Evolutionary conservation across 2,888 invertebrate species (phyloP).

Genomic region (Heliothis peltigera): DNA sequence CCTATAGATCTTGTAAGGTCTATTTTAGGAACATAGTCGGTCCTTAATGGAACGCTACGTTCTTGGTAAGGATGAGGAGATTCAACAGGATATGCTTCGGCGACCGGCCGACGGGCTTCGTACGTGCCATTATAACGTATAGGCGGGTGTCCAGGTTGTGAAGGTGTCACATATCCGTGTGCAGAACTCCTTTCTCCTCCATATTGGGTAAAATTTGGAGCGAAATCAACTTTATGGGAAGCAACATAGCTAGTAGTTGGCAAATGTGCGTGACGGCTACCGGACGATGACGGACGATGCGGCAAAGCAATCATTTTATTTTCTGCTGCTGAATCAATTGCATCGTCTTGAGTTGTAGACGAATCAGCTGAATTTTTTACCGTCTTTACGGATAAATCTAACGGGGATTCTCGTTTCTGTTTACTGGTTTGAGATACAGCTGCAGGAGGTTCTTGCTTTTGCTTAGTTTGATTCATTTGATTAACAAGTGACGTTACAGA

Average conservation of each 20-base stretch:
- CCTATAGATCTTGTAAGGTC: constrained; percentile 81
- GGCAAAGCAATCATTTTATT: constrained; percentile 77
- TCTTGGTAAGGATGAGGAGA: constrained; percentile 81
- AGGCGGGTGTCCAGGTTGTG: constrained; percentile 72
- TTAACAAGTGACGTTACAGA: constrained; percentile 86
- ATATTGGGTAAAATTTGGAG: constrained; percentile 92
- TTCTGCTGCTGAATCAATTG: constrained; percentile 85
- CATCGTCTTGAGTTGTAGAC: constrained; percentile 93
- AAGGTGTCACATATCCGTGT: constrained; percentile 68
- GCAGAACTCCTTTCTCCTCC: constrained; percentile 79
- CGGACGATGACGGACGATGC: constrained; percentile 76
- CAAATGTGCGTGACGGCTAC: constrained; percentile 69
- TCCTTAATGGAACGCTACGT: constrained; percentile 72
- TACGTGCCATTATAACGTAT: constrained; percentile 80
- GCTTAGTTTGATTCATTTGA: constrained; percentile 86
- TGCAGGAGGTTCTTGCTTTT: constrained; percentile 93
- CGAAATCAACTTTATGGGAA: constrained; percentile 94
- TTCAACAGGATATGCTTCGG: constrained; percentile 79
- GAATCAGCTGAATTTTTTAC: constrained; percentile 97
- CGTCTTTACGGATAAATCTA: constrained; percentile 97
- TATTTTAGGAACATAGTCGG: constrained; percentile 85
- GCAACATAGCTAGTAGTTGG: constrained; percentile 72
- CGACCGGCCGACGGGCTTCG: constrained; percentile 72
- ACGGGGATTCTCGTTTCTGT: constrained; percentile 93
- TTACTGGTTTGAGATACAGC: constrained; percentile 85